Percentiles rank a stretch among this genome's conserved stretches.
phyloP scores from a whole-genome alignment of 1,140 invertebrate genomes.

The Tyrophagus putrescentiae region DNA sequence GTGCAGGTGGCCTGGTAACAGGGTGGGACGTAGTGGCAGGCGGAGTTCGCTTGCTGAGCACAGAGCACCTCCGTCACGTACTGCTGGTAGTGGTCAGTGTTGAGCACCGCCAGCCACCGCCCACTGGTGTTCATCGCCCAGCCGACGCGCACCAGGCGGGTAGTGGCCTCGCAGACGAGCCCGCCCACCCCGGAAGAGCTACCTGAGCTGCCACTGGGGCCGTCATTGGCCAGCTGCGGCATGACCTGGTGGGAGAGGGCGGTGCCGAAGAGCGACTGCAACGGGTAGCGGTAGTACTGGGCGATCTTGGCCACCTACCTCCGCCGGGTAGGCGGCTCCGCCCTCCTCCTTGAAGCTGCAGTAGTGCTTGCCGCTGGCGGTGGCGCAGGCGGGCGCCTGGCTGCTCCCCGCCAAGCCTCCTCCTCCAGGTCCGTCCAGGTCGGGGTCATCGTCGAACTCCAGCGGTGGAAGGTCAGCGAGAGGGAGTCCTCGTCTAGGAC shows the following conservation, averaged over 20 bases:
- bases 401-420: constrained; percentile 22
- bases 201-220: too few species aligned
- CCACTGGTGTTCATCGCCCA: constrained; percentile 30
- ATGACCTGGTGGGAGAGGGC: constrained; percentile 26
- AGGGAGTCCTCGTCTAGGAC: too few species aligned
- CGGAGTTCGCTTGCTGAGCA: constrained; percentile 23
- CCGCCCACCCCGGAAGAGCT: constrained; percentile 22
- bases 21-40: constrained; percentile 29
- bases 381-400: constrained; percentile 26
- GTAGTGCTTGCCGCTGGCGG: constrained; percentile 26
- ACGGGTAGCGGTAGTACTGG: constrained; percentile 30
- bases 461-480: neutral
- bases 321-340: constrained; percentile 28
- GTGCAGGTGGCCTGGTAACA: constrained; percentile 28
- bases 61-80: constrained; percentile 30
- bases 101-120: constrained; percentile 29
- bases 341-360: constrained; percentile 28
- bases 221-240: constrained; percentile 27
- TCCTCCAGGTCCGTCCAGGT: constrained; percentile 21
- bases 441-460: neutral
- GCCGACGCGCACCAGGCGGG: constrained; percentile 27
- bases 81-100: constrained; percentile 28
- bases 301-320: constrained; percentile 24
- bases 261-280: constrained; percentile 29
- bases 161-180: constrained; percentile 30